Evolutionary conservation across 2,113 vertebrate species (phyloP), one percentile per base, ranked within the genome.

Genomic region (Leptosomus discolor): DNA sequence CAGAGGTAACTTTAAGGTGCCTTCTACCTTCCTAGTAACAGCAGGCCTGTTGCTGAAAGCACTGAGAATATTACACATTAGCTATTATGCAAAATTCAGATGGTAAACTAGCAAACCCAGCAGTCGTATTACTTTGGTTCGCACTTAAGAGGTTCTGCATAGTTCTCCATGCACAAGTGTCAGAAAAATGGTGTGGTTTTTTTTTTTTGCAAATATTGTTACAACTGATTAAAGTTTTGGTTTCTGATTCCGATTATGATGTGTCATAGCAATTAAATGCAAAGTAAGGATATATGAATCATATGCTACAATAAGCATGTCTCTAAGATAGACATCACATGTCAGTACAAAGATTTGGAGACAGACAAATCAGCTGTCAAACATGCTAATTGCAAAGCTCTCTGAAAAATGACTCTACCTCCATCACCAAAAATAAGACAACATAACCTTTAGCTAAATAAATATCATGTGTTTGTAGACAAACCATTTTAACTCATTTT

Each of bases 201-300:
- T 61, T 53, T 3, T 36, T 85, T 77, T 56, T 30, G 10, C 7
- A 85, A 74, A 30, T 70, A 64, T n/a, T 64, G 13, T 60, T 81
- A 48, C 26, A 24, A 56, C 16, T 96, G 84, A 95, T 90, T 84
- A 74, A 95, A 87, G 61, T 79, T 95, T 96, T 74, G 60, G 58
- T 32, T 94, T 95, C 67, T 92, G 48, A 70, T 88, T 94, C 36
- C 92, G 64, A 92, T 77, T 85, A 8, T 73, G 56, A 91, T 94
- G 61, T 95, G 84, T 92, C 96, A 97, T 56, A 60, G 81, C 81
- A 97, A 94, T 94, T 95, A 92, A 90, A 94, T 86, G 79, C 75
- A 96, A 92, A 97, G 24, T 56, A 93, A 85, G 71, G 27, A 56
- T 67, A 77, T 70, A 81, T 90, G 89, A 88, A 94, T 96, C 56